Base-by-base conservation (phyloP, 2,888 invertebrate species). In the Lasius platythorax region DNA sequence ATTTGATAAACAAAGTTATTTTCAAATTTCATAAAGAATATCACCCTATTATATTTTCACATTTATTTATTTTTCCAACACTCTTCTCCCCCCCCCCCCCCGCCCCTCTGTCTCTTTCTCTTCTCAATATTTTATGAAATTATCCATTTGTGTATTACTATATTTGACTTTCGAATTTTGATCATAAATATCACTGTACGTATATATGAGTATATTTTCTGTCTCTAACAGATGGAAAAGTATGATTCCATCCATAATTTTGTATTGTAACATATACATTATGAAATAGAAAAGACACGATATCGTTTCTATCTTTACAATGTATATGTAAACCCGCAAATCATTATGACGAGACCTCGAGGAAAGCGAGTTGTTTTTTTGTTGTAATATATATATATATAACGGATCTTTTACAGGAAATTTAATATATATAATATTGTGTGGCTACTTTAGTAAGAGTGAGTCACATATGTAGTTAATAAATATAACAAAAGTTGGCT, bases 161-260 rank as follows among this genome's bases (percentile, higher is more conserved):
- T 53, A 66, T 8, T 76, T 78, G 56, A 68, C 23, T 30, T 78
- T 78, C 43, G 30, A 58, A 78, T 11, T 15, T 68, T 50, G 23
- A 40, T 1, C 30, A 11, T 58, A 58, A 43, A 46, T 70, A 28
- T 68, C 58, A 50, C 11, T 46, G 23, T 79, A 67, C 11, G 78
- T 78, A 50, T 46, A 61, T 30, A 61, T 43, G 46, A 37, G 28
- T 46, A 72, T 72, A 61, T 61, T 70, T 79, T 79, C 56, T 72
- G 61, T 79, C 72, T 46, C 70, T 50, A 61, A 63, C 23, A 70
- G 46, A 46, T 79, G 46, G 72, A 79, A 79, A 79, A 46, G 61
- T 61, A 79, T 70, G 61, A 79, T 70, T 79, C 79, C 79, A 79
- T 79, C 79, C 79, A 79, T 79, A 28, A 79, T 37, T 79, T 61